These are phyloP conservation scores for Arrhopalites spinosus DNA, from an alignment of 2,888 invertebrate species.

Conservation along the genomic window DNA sequence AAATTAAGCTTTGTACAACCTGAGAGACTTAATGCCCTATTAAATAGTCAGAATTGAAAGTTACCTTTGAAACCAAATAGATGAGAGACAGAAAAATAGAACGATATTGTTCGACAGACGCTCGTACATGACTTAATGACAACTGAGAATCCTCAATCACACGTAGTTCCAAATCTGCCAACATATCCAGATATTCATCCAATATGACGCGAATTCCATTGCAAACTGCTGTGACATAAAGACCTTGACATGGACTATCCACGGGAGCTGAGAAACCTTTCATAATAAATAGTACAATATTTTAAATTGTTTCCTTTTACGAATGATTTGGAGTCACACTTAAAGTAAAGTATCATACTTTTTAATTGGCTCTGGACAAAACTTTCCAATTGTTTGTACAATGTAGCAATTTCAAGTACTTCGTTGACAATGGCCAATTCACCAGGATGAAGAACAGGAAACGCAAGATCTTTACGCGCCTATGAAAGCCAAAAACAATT, in stretches of 20 bases:
- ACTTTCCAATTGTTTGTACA: slow-evolving; percentile 45
- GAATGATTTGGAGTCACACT: too few species aligned
- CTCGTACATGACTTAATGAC: slow-evolving; percentile 48
- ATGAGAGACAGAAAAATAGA: slow-evolving; percentile 43
- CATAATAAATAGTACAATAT: neutral
- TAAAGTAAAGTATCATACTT: slow-evolving; percentile 19
- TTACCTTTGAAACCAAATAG: slow-evolving; percentile 43
- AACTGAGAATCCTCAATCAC: slow-evolving; percentile 50
- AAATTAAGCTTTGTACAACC: neutral
- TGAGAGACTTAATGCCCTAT: neutral
- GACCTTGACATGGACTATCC: slow-evolving; percentile 17
- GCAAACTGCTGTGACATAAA: slow-evolving; percentile 50
- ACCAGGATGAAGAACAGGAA: slow-evolving; percentile 51
- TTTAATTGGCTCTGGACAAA: slow-evolving; percentile 42
- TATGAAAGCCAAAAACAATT: slow-evolving; percentile 17
- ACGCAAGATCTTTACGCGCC: slow-evolving; percentile 46
- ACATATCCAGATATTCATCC: slow-evolving; percentile 43
- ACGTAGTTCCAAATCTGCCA: slow-evolving; percentile 47
- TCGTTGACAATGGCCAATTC: slow-evolving; percentile 48
- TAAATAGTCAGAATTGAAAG: neutral
- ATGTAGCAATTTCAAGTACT: slow-evolving; percentile 50
- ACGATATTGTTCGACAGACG: slow-evolving; percentile 46
- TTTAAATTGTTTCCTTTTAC: neutral
- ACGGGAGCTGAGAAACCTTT: neutral
- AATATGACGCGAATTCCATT: slow-evolving; percentile 50